Base-by-base conservation (phyloP, 2,888 invertebrate species). In the Lampropteryx suffumata region DNA sequence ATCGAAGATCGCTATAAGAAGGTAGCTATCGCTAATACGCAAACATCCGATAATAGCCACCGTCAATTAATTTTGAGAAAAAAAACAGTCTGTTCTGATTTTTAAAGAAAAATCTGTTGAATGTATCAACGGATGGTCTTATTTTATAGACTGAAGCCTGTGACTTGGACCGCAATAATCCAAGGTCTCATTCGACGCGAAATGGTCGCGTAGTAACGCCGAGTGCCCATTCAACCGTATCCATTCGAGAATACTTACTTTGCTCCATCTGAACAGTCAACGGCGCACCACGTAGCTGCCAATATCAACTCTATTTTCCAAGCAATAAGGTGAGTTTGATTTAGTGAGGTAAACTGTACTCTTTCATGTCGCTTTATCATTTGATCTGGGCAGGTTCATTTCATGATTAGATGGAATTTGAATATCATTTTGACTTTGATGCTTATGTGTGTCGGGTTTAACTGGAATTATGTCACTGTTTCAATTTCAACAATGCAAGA, bases 201-300 rank as follows among this genome's bases (percentile, higher is more conserved):
- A 61, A 62, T 64, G 67, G 68, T 68, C 68, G 73, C 72, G 61
- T 65, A 68, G 76, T 73, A 70, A 74, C 73, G 67, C 60, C 64
- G 64, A 72, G 73, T 65, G 70, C 66, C 69, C 71, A 67, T 70
- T 70, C 69, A 65, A 64, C 63, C 74, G 67, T 71, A 71, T 69
- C 66, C 75, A 68, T 68, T 76, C 73, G 75, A 79, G 76, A 67
- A 71, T 73, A 71, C 76, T 75, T 70, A 73, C 77, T 79, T 74
- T 73, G 70, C 71, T 70, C 71, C 70, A 75, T 77, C 73, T 68
- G 67, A 58, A 66, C 66, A 55, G 54, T 50, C 46, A 46, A 29
- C 42, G 13, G 50, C 46, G 27, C 42, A 9, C 24, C 29, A 13
- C 27, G 12, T 28, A 34, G 27, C 39, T 30, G 12, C 33, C 26